A percentile compares a stretch with the other conserved stretches of the same genome.
These are phyloP conservation scores for Drosophila sucinea DNA, from an alignment of 1,140 invertebrate genomes.

Conservation along the genomic window DNA sequence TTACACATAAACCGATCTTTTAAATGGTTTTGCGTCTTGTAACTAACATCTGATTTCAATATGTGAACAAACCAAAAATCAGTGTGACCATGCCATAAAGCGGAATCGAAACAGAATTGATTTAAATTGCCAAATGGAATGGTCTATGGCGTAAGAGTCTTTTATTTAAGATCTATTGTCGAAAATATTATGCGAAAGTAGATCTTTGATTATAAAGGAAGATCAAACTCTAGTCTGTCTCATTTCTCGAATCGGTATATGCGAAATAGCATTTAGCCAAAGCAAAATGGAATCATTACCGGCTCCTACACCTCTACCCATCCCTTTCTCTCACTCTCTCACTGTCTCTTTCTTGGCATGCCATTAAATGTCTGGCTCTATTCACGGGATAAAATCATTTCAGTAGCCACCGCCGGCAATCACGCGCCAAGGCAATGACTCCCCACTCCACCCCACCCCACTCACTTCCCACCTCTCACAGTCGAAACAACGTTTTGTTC, in stretches of 20 bases:
- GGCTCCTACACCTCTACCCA: not conserved
- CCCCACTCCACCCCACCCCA: not conserved
- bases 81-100: constrained; percentile 3
- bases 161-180: too few relatives aligned
- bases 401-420: constrained; percentile 46
- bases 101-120: constrained; percentile 13
- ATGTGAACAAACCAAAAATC: not conserved
- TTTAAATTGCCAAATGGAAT: constrained; percentile 1
- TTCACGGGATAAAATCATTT: constrained; percentile 20
- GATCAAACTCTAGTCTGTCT: too few relatives aligned
- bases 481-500: not conserved
- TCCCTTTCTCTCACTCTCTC: not conserved
- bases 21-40: too few relatives aligned
- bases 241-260: not conserved
- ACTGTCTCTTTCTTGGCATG: constrained; percentile 3
- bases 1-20: too few relatives aligned
- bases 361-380: constrained; percentile 23
- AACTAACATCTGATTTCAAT: too few relatives aligned
- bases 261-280: not conserved
- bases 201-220: too few relatives aligned
- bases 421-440: constrained; percentile 45
- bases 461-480: not conserved
- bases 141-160: too few relatives aligned
- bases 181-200: too few relatives aligned
- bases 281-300: constrained; percentile 8